Percentiles rank a stretch among this genome's conserved stretches.
Evolutionary conservation across 2,888 invertebrate species (phyloP).

Genomic region (Cistogaster globosa): DNA sequence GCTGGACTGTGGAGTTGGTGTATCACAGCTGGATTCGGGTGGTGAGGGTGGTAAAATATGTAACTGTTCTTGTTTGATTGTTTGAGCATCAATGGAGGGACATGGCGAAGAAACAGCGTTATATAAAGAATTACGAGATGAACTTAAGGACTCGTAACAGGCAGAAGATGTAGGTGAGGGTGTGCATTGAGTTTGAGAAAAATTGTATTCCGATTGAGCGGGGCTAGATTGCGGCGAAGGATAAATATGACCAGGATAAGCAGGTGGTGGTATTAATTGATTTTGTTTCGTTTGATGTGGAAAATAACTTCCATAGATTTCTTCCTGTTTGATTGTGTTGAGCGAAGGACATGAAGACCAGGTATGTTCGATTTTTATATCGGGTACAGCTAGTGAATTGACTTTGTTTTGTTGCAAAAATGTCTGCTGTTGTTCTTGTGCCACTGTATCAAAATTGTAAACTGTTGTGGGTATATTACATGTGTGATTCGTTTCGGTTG

Average conservation of each 20-base stretch:
- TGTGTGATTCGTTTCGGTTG: constrained; percentile 59
- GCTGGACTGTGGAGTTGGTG: constrained; percentile 84
- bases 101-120: constrained; percentile 77
- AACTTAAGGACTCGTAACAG: constrained; percentile 78
- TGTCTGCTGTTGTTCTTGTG: constrained; percentile 18
- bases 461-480: constrained; percentile 78
- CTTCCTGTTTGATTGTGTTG: constrained; percentile 73
- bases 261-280: constrained; percentile 78
- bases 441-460: constrained; percentile 70
- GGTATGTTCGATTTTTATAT: constrained; percentile 82
- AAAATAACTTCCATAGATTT: constrained; percentile 65
- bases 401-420: constrained; percentile 31
- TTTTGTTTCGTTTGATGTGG: constrained; percentile 71
- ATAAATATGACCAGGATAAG: constrained; percentile 78
- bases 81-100: constrained; percentile 81
- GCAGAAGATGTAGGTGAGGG: background rate
- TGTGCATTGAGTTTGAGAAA: constrained; percentile 73
- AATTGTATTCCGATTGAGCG: constrained; percentile 78
- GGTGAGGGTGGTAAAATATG: constrained; percentile 85
- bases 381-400: constrained; percentile 72
- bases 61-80: constrained; percentile 83
- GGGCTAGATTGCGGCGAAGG: constrained; percentile 82
- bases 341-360: constrained; percentile 75
- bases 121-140: constrained; percentile 74
- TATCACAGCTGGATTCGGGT: constrained; percentile 85